phyloP scores from a whole-genome alignment of 1,140 invertebrate genomes.

The Platyscapa corneri region DNA sequence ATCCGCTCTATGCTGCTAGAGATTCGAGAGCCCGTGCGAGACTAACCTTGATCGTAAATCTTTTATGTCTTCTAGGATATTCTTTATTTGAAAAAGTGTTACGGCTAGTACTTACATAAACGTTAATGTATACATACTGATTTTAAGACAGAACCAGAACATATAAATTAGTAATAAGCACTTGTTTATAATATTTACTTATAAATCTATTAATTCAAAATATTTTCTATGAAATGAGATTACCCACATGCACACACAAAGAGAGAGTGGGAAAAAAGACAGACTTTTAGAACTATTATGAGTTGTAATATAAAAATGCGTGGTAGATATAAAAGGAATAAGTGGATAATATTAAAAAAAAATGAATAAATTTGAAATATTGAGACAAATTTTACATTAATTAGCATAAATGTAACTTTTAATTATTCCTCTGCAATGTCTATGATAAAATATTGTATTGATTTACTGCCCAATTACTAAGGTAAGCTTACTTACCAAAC shows the following conservation, averaged over 20 bases:
- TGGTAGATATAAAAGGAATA: too few relatives aligned
- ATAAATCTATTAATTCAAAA: too few relatives aligned
- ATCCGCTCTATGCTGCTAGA: not conserved
- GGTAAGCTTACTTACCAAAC: not conserved
- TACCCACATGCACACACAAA: too few relatives aligned
- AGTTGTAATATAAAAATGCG: too few relatives aligned
- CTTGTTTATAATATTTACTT: too few relatives aligned
- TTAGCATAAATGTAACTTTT: too few relatives aligned
- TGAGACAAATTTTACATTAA: not conserved
- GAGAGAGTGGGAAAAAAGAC: too few relatives aligned
- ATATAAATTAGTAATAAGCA: not conserved
- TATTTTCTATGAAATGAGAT: too few relatives aligned
- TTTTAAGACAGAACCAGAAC: not conserved
- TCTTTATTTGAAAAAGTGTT: not conserved
- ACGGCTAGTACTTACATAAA: not conserved
- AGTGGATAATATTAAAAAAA: too few relatives aligned
- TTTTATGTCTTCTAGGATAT: conserved; percentile 8
- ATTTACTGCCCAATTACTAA: not conserved
- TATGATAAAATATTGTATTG: not conserved
- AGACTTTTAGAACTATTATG: too few relatives aligned
- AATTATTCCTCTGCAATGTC: not conserved
- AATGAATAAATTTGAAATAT: not conserved
- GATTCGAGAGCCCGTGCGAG: conserved; percentile 10
- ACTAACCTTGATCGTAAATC: conserved; percentile 1
- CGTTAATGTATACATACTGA: not conserved